Base-by-base conservation (phyloP, 2,888 invertebrate genomes). In the Agriopis leucophaearia region DNA sequence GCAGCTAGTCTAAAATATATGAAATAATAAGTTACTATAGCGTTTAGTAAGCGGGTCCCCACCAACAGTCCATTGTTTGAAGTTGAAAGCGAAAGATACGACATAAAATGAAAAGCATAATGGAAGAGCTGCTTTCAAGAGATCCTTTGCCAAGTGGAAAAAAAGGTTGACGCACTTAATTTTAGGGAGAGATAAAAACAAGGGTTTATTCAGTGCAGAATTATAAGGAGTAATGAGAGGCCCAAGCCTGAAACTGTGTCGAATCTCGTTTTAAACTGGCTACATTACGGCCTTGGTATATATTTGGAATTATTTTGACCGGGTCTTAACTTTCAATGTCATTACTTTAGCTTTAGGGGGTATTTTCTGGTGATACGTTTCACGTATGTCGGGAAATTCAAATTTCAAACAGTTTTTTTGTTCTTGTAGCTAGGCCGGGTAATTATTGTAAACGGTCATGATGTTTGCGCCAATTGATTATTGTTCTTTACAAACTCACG, bases 81-180 rank as follows among this genome's bases (percentile, higher is more conserved):
- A 54, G 42, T 56, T 54, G n/a, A n/a, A n/a, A 48, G 13, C 47
- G 16, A 64, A 62, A 68, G 64, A 72, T 62, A 66, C 70, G 59
- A 64, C 68, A 58, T 66, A 71, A 68, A 69, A 66, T 68, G 64
- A 64, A 64, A 66, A 66, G 64, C 54, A 66, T 69, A 71, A 71
- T 64, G 61, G 66, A 66, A 73, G 62, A 54, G 54, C 44, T 16
- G 45, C 69, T 69, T 66, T 67, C 47, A 63, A 66, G 61, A 57
- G 60, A 48, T 52, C 44, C 47, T 36, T 59, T 66, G 50, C 45
- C 56, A 45, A 64, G 62, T 55, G 57, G 52, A 69, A 64, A 64
- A 70, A 71, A 73, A 69, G 73, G 73, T 67, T 61, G 71, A 66
- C 66, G 67, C 65, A 65, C 69, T 66, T 62, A 64, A 64, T 61